Evolutionary conservation across 2,797 vertebrate species (phyloP), one percentile per base, ranked within the genome.

Genomic region (Sebastiscus tertius): DNA sequence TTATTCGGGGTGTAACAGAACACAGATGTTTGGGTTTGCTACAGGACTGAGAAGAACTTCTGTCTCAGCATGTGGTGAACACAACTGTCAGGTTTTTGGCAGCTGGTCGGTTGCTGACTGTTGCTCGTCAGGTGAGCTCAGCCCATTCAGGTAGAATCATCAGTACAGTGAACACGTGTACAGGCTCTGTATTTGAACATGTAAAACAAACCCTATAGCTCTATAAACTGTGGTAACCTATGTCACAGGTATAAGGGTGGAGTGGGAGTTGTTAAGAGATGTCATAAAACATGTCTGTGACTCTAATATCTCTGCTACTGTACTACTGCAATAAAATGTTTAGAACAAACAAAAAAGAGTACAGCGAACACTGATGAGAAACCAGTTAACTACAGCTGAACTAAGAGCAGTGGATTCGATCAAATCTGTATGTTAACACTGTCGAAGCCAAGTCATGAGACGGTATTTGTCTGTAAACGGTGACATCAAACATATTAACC

Each of bases 11-110:
- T 26, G 72, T 58, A 52, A 80, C 39, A 31, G 56, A 36, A n/a
- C 5, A 10, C 56, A 80, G 67, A 76, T 76, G 81, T 72, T 58
- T 39, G 70, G 36, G 62, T 72, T 77, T 34, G 72, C 26, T 26
- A 18, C 34, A 56, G 34, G 29, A 61, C 79, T 64, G 26, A 22
- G 22, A 55, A 62, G 20, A 24, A 46, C 76, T 59, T 58, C 54
- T 59, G 72, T 54, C 33, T 59, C 20, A 24, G 54, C 73, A 13
- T 3, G 11, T 29, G 60, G 33, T 20, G 60, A 52, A 24, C 49
- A 56, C 16, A 64, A 2, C 52, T 13, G 9, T 42, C 39, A 42
- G 39, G 39, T 42, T 42, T 42, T 16, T 42, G 39, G 39, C 14
- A 42, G 39, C 39, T 42, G 39, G 39, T 6, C 16, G 39, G 14